Percentiles rank a stretch among this genome's conserved stretches.
Evolutionary conservation across 2,888 invertebrate species (phyloP).

Genomic region (Tridacna gigas): DNA sequence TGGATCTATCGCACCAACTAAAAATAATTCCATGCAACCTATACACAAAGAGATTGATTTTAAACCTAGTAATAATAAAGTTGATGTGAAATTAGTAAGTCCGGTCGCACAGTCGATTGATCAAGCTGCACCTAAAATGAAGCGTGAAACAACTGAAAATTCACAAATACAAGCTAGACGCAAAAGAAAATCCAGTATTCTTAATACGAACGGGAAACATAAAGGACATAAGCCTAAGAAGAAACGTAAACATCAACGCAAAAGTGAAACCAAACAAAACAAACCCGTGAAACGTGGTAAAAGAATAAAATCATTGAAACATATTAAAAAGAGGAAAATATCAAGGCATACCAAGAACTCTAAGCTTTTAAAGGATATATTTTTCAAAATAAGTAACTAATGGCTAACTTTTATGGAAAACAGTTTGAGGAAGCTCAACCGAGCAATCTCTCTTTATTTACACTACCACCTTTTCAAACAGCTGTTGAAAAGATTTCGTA

Average conservation of each 20-base stretch:
- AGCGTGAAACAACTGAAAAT: not conserved
- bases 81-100: not conserved
- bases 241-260: not conserved
- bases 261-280: not conserved
- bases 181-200: not conserved
- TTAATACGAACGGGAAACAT: too few species aligned
- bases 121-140: not conserved
- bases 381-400: not conserved
- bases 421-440: slow-evolving; percentile 23
- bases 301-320: not conserved
- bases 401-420: not conserved
- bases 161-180: slow-evolving; percentile 9
- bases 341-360: too few species aligned
- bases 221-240: too few species aligned
- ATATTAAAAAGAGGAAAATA: too few species aligned
- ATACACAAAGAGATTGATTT: not conserved
- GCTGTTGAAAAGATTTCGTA: slow-evolving; percentile 31
- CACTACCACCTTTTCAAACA: slow-evolving; percentile 12
- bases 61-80: not conserved
- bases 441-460: slow-evolving; percentile 14
- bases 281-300: not conserved
- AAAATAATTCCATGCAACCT: not conserved
- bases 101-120: not conserved
- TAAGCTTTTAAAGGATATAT: not conserved
- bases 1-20: not conserved